These are phyloP conservation scores for Peromyscus aztecus DNA, from an alignment of 2,797 vertebrate species.

Conservation along the genomic window DNA sequence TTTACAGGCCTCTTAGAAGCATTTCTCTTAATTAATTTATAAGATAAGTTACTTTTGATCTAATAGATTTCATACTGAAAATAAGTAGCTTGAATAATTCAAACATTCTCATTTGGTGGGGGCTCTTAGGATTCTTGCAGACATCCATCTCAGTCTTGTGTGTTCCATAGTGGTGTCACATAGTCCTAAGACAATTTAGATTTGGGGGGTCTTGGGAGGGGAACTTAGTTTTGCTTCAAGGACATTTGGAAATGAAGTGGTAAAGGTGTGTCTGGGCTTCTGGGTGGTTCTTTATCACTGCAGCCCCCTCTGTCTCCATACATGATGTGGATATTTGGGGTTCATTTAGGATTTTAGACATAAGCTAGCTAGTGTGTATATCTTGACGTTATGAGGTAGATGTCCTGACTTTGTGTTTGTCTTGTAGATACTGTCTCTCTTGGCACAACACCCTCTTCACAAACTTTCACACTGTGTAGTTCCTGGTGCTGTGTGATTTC, in stretches of 20 bases:
- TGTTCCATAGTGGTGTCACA: background rate
- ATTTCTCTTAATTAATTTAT: conserved; percentile 67
- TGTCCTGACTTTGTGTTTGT: conserved; percentile 53
- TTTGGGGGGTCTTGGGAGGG: background rate
- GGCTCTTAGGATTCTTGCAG: conserved; percentile 50
- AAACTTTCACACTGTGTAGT: conserved; percentile 77
- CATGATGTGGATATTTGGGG: conserved; percentile 5
- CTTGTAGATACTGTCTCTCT: conserved; percentile 63
- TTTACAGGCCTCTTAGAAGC: conserved; percentile 42
- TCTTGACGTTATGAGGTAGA: conserved; percentile 40
- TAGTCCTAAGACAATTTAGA: conserved; percentile 57
- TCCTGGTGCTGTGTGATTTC: conserved; percentile 87
- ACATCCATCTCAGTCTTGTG: conserved; percentile 68
- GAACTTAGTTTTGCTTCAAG: background rate
- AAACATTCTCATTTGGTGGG: background rate
- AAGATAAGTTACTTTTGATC: conserved; percentile 67
- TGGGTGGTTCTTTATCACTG: background rate
- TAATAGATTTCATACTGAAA: conserved; percentile 64
- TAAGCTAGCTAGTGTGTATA: background rate
- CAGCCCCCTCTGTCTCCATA: background rate
- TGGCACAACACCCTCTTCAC: conserved; percentile 72
- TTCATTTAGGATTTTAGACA: conserved; percentile 9
- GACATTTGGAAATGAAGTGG: conserved; percentile 12
- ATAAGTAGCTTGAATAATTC: conserved; percentile 62
- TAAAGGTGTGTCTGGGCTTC: conserved; percentile 30